Conservation (phyloP, 53 echinoderm and acorn worm genomes). For the Arbacia lixula region DNA sequence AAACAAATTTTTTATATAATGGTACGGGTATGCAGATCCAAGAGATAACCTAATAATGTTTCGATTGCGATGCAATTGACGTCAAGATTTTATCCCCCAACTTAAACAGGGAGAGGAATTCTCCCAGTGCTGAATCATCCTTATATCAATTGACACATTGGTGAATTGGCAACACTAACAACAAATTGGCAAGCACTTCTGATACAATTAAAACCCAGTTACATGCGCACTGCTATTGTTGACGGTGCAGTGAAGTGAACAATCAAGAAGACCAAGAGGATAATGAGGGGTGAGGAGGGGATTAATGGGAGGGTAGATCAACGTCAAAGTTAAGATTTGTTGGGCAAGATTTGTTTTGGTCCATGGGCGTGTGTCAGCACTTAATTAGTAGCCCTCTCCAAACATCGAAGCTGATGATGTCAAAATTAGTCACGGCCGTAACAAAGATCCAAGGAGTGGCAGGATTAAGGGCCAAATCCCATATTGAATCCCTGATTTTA, state of each 20-base stretch:
- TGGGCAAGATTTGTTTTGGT: background rate
- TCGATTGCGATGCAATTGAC: background rate
- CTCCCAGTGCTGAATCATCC: conserved; percentile 17
- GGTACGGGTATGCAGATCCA: too few relatives aligned
- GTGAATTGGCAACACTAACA: conserved; percentile 29
- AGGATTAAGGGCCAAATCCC: background rate
- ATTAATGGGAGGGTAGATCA: background rate
- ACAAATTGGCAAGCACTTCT: conserved; percentile 31
- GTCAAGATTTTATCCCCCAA: conserved; percentile 9
- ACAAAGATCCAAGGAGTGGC: background rate
- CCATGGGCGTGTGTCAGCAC: background rate
- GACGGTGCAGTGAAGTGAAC: conserved; percentile 6
- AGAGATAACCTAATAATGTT: background rate
- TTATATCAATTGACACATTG: conserved; percentile 6
- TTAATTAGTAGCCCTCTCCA: background rate
- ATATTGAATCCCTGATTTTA: background rate
- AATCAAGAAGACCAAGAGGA: background rate
- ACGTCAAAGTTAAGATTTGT: conserved; percentile 54
- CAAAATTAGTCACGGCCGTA: conserved; percentile 2
- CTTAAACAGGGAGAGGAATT: background rate
- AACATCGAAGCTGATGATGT: conserved; percentile 4
- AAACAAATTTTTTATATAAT: too few relatives aligned
- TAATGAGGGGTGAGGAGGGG: background rate
- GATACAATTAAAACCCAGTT: conserved; percentile 45
- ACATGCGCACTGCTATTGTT: conserved; percentile 20